Evolutionary conservation across 2,797 vertebrate species (phyloP), one percentile per base, ranked within the genome.

Genomic region (Streptopelia turtur): DNA sequence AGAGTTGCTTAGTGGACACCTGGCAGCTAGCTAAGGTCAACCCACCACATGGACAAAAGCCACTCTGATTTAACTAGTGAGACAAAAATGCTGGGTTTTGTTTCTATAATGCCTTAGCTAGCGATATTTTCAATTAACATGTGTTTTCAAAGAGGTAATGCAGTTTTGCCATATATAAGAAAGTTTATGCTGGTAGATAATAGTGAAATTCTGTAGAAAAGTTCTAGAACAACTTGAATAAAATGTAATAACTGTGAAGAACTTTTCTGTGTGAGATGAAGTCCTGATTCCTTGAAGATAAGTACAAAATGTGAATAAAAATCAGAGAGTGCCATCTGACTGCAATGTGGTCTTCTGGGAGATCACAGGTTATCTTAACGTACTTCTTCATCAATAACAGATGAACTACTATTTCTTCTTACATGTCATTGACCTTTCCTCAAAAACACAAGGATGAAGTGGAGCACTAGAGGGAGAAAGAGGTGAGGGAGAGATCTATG

Each of bases 341-440:
- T 93, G 83, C 87, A 83, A 2, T 28, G 17, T 77, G 81, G 92
- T 87, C 93, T 96, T 93, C 85, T 4, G 91, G 84, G 93, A 92
- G 66, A 93, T 70, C 50, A 47, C 86, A 95, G 95, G 95, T 96
- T 95, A 96, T 91, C 86, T 87, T 94, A 92, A 86, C 39, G 8
- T 91, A 57, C 61, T 95, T 82, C 88, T 89, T 96, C 95, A 97
- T 97, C 94, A 97, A 95, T 97, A 97, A 97, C 92, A 84, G 90
- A 97, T 97, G 95, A 97, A 87, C 70, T 95, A 96, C 95, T 94
- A 90, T 95, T 96, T 97, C 94, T 95, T 93, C 94, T 93, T 91
- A 90, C 70, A 93, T 90, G 94, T 87, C 82, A 91, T 89, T 96
- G 89, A 90, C 86, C 87, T 87, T 92, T 95, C 71, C 86, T 92